Conservation (phyloP, 2,888 invertebrate genomes). For the Drosophila nr. medialis region DNA sequence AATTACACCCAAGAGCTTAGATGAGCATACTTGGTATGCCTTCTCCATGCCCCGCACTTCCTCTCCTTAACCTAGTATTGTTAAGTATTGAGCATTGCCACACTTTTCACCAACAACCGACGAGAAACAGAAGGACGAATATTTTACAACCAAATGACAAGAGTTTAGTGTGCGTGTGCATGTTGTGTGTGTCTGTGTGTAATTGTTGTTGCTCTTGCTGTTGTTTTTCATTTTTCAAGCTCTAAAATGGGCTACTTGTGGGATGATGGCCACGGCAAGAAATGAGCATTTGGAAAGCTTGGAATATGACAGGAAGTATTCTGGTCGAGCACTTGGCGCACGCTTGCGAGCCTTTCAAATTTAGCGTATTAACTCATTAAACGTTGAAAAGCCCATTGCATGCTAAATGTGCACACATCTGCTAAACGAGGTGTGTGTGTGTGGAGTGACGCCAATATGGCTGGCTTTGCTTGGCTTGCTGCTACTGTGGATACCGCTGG, state of each 20-base stretch:
- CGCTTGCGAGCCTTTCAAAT: slow-evolving; percentile 78
- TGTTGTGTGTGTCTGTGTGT: slow-evolving; percentile 21
- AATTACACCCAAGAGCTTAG: slow-evolving; percentile 70
- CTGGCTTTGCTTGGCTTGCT: slow-evolving; percentile 3
- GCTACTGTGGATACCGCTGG: slow-evolving; percentile 21
- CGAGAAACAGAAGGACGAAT: slow-evolving; percentile 17
- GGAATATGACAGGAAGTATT: slow-evolving; percentile 40
- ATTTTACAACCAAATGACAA: slow-evolving; percentile 70
- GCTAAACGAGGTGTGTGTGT: slow-evolving; percentile 8
- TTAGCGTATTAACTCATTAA: slow-evolving; percentile 79
- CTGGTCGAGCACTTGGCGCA: slow-evolving; percentile 64
- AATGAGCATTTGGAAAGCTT: slow-evolving; percentile 5
- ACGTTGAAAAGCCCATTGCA: slow-evolving; percentile 76
- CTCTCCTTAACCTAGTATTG: slow-evolving; percentile 12
- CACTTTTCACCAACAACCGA: slow-evolving; percentile 48
- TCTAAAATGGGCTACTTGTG: slow-evolving; percentile 62
- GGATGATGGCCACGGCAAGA: slow-evolving; percentile 29
- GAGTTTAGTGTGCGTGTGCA: slow-evolving; percentile 52
- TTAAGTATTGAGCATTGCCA: slow-evolving; percentile 58
- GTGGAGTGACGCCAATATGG: slow-evolving; percentile 43
- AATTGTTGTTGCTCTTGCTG: slow-evolving; percentile 17
- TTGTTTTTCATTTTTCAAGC: slow-evolving; percentile 55
- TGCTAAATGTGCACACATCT: slow-evolving; percentile 77
- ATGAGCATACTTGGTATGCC: slow-evolving; percentile 38
- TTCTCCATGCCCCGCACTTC: slow-evolving; percentile 1